Base-by-base conservation (phyloP, 2,888 invertebrate genomes). In the Erannis defoliaria region DNA sequence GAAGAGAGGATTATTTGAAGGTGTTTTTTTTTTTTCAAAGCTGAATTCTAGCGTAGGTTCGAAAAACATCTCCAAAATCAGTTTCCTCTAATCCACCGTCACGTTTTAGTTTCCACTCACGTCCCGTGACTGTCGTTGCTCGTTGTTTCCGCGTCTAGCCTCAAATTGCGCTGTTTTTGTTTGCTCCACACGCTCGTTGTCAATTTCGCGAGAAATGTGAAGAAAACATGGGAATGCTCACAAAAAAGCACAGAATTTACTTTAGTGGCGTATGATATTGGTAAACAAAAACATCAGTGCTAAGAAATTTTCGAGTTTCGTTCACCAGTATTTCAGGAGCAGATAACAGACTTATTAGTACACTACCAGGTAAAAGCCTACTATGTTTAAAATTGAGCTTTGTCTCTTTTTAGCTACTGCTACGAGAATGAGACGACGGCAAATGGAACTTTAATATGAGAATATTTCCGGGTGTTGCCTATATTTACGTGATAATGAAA, bases 141-240 rank as follows among this genome's bases (percentile, higher is more conserved):
- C 43, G 23, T 45, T 45, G 29, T 65, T 67, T 67, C 63, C 60
- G 48, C 57, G 60, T 38, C 57, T 57, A 55, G 55, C 54, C 62
- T 54, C 54, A 62, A 60, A 59, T 60, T 51, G 62, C 48, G 42
- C 2, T 67, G 67, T 59, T 61, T 62, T 64, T 40, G 56, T 64
- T 67, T 37, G 23, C 57, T 51, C 1, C 26, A 26, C 40, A 18
- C 50, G 50, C 21, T 18, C 61, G 48, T 49, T 56, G 48, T 61
- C 54, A 49, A 21, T 19, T 48, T 14, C 19, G 35, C 14, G n/a
- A 19, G 33, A n/a, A 5, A 46, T 31, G 6, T 18, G 18, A 31
- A 9, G 18, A 49, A 35, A 49, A 49, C 23, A 49, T 35, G 35
- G 2, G 8, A 48, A 9, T 33, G 33, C 18, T 21, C 35, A n/a